Conservation (phyloP, 1,140 invertebrate species). For the Galleria mellonella region DNA sequence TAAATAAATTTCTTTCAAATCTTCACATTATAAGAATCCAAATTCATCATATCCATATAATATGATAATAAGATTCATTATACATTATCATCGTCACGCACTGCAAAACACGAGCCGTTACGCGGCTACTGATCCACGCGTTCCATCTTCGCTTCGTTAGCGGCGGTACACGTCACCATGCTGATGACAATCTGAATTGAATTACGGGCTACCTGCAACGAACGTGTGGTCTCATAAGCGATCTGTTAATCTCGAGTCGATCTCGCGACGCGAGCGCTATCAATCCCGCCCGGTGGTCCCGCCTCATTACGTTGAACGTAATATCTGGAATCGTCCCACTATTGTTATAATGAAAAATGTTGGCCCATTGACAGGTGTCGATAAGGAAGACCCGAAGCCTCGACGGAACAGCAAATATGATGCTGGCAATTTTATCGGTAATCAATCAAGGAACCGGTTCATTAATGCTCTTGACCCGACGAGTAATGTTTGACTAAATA, state of each 20-base stretch:
- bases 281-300: conserved; percentile 56
- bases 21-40: too few relatives aligned
- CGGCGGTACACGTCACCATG: conserved; percentile 52
- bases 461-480: conserved; percentile 22
- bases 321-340: conserved; percentile 34
- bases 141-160: conserved; percentile 62
- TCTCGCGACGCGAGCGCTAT: conserved; percentile 55
- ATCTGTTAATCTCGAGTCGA: conserved; percentile 60
- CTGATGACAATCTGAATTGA: conserved; percentile 71
- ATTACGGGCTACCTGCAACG: conserved; percentile 65
- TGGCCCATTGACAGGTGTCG: conserved; percentile 53
- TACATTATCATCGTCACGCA: too few relatives aligned
- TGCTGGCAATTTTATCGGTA: conserved; percentile 31
- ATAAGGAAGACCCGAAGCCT: conserved; percentile 34
- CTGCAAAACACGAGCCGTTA: conserved; percentile 34
- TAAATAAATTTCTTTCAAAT: too few relatives aligned
- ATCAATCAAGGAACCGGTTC: conserved; percentile 39
- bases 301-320: conserved; percentile 57
- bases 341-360: conserved; percentile 65
- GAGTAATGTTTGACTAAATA: conserved; percentile 12
- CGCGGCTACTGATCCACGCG: conserved; percentile 34
- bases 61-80: too few relatives aligned
- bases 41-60: too few relatives aligned
- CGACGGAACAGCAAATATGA: conserved; percentile 27
- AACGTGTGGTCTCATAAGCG: conserved; percentile 61